Base-by-base conservation (phyloP, 2,797 vertebrate genomes). In the Gouania willdenowi region DNA sequence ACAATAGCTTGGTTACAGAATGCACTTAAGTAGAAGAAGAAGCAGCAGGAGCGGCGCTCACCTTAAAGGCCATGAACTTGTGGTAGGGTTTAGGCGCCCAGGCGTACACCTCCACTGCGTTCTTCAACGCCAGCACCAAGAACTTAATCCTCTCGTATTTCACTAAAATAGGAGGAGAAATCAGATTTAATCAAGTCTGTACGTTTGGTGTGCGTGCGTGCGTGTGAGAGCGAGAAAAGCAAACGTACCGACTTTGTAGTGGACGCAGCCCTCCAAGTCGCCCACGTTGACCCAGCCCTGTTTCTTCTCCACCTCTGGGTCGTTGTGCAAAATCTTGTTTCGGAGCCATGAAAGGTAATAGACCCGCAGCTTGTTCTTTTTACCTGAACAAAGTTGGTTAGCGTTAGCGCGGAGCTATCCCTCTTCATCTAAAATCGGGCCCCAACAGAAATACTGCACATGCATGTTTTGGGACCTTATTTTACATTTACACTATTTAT, bases 1-100 rank as follows among this genome's bases (percentile, higher is more conserved):
- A n/a, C n/a, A n/a, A n/a, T n/a, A n/a, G n/a, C n/a, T n/a, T n/a
- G n/a, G 3, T 50, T 26, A 10, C n/a, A n/a, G n/a, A n/a, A n/a
- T n/a, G n/a, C 2, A 3, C 14, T 3, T 12, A 6, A 3, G n/a
- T 3, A 5, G 0, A 2, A 3, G n/a, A 5, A 10, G 11, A 34
- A 5, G 20, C 9, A 12, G 12, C 16, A 5, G 1, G 23, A 9
- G 3, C 0, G 11, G 2, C 0, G 33, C 34, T 66, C 33, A 94
- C 93, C 89, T 95, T 95, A 77, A 95, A 95, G 71, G 93, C 93
- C 93, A 95, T 95, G 81, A 95, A 95, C 19, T 95, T 95, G 82
- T 95, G 93, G 82, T 95, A 95, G 26, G 93, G 93, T 66, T 94
- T 94, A 1, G 93, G 93, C 0, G 93, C 93, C 93, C 93, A 95